Base-by-base conservation (phyloP, 2,888 invertebrate species). In the Scrobipalpa costella region DNA sequence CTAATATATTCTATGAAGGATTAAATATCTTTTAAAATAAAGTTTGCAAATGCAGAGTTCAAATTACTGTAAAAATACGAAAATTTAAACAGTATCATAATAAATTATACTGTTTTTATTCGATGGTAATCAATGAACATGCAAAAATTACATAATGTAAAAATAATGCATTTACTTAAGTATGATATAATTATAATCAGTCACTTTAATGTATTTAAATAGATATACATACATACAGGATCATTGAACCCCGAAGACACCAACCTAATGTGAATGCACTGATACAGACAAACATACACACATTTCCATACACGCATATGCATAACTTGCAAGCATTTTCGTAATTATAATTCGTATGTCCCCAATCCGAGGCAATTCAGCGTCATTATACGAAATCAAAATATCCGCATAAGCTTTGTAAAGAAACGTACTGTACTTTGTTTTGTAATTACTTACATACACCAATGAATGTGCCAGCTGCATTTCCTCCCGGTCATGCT, bases 211-310 rank as follows among this genome's bases (percentile, higher is more conserved):
- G 19, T 21, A 9, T 21, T 8, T 3, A 34, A 55, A 55, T 15
- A 55, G 34, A 27, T 21, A 9, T 19, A 52, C 13, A 15, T n/a
- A n/a, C 2, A 6, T 55, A 15, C 13, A 27, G 27, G 33, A 34
- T n/a, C 55, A 7, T 33, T 33, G 55, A 55, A 55, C 55, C 55
- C 55, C n/a, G 55, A 55, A 15, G 55, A 15, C 34, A 17, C 15
- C n/a, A 55, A 27, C 55, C 55, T 27, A 44, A 44, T 44, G 55
- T 55, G 55, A 55, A 55, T 34, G 55, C 55, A 55, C 55, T 55
- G 27, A 27, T 27, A 13, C 17, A n/a, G 13, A 27, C 27, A 55
- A 55, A 11, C 55, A 6, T 11, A 50, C 50, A 49, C 44, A n/a
- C 15, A 50, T 27, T 27, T 27, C 27, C 27, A 27, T 27, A 5